Evolutionary conservation across 2,888 invertebrate genomes (phyloP).

Genomic region (Lapara coniferarum): DNA sequence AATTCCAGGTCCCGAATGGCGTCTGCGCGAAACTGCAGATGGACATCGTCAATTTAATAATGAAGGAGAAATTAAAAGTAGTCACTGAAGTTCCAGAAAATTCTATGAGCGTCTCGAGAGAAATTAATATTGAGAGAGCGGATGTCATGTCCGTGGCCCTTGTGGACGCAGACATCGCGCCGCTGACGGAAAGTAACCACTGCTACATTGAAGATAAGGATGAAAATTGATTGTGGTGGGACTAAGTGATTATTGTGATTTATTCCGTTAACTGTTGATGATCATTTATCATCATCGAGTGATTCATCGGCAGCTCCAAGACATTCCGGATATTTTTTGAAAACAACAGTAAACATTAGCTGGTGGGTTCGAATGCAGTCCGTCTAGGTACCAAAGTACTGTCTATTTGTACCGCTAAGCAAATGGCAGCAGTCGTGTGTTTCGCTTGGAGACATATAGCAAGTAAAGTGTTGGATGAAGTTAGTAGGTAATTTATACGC

Average conservation of each 20-base stretch:
- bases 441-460: no score
- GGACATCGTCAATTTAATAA: constrained; percentile 61
- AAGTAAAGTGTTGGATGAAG: no score
- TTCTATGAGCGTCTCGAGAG: neutral
- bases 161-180: neutral
- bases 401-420: no score
- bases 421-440: no score
- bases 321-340: no score
- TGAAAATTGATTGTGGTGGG: neutral
- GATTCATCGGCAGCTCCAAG: no score
- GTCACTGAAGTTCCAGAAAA: neutral
- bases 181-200: neutral
- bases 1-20: constrained; percentile 49
- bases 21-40: constrained; percentile 54
- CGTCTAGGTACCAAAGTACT: no score
- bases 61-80: constrained; percentile 47
- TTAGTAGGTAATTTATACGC: no score
- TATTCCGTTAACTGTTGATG: no score
- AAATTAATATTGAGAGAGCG: neutral
- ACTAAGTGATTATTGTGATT: neutral
- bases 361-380: no score
- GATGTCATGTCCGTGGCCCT: constrained; percentile 10
- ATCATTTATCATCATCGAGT: no score
- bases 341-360: no score
- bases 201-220: neutral